A percentile compares a stretch with the other conserved stretches of the same genome.
phyloP scores from a whole-genome alignment of 2,797 vertebrate genomes.

The Acrocephalus scirpaceus region DNA sequence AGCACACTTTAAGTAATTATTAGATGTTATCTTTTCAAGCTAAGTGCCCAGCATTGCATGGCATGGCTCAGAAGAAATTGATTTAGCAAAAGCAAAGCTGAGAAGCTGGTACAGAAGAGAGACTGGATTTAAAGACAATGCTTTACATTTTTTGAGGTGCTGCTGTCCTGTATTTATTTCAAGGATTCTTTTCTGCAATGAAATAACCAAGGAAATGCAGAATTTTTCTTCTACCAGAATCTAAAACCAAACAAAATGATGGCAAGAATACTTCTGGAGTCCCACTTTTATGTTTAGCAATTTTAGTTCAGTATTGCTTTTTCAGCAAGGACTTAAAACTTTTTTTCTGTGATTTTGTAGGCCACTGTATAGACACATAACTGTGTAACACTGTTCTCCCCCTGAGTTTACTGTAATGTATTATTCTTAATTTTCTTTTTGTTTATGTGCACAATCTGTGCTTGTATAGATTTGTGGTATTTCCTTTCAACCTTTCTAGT shows the following conservation, averaged over 20 bases:
- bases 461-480: not conserved
- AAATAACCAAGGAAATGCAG: not conserved
- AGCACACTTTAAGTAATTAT: not conserved
- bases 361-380: not conserved
- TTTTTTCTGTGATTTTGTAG: not conserved
- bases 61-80: not conserved
- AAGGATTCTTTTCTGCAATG: not conserved
- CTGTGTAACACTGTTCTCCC: not conserved
- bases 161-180: not conserved
- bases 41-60: not conserved
- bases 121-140: not conserved
- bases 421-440: not conserved
- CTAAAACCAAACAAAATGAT: not conserved
- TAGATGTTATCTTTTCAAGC: not conserved
- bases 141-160: not conserved
- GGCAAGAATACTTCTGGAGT: not conserved
- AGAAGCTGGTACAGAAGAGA: not conserved
- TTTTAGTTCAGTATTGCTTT: not conserved
- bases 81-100: not conserved
- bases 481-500: not conserved
- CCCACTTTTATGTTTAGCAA: not conserved
- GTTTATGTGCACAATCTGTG: not conserved
- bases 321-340: not conserved
- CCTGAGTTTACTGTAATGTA: not conserved
- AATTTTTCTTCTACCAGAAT: not conserved